Conservation (phyloP, 2,797 vertebrate species). For the Buphagus erythrorhynchus region DNA sequence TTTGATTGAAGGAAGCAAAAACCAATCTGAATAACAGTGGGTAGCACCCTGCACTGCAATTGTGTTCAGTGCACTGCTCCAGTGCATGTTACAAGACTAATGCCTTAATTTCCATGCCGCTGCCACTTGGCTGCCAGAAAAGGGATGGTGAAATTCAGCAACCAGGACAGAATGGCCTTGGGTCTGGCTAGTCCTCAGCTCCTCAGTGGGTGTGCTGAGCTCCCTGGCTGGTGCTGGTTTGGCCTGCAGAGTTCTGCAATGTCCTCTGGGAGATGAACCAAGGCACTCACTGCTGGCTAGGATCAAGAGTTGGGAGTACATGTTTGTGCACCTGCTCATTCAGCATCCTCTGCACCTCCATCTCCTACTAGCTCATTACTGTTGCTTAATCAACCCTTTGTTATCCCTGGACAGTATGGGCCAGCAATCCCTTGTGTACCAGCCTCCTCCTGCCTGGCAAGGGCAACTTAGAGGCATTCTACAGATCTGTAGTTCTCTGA, state of each 20-base stretch:
- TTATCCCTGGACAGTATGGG: neutral
- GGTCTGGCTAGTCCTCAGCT: neutral
- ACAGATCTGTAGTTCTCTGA: neutral
- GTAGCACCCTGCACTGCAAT: neutral
- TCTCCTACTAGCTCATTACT: neutral
- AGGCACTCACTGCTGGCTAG: neutral
- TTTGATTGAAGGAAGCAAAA: neutral
- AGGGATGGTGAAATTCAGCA: neutral
- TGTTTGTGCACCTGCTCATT: accelerated
- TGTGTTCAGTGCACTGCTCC: neutral
- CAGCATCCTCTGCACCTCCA: neutral
- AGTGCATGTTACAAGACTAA: neutral
- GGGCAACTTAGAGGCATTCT: neutral
- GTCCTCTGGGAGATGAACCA: neutral
- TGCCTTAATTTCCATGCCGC: neutral
- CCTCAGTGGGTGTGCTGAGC: neutral
- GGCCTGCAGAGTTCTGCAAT: neutral
- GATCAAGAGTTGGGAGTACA: neutral
- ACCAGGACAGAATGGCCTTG: neutral
- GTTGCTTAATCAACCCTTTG: neutral
- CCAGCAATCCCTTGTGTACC: accelerated
- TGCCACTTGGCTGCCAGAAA: neutral
- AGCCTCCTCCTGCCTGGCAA: neutral
- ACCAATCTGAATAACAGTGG: neutral
- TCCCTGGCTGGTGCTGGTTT: neutral